Percentiles rank a stretch among this genome's conserved stretches.
Evolutionary conservation across 2,888 invertebrate species (phyloP).

Genomic region (Neelides folsomi): DNA sequence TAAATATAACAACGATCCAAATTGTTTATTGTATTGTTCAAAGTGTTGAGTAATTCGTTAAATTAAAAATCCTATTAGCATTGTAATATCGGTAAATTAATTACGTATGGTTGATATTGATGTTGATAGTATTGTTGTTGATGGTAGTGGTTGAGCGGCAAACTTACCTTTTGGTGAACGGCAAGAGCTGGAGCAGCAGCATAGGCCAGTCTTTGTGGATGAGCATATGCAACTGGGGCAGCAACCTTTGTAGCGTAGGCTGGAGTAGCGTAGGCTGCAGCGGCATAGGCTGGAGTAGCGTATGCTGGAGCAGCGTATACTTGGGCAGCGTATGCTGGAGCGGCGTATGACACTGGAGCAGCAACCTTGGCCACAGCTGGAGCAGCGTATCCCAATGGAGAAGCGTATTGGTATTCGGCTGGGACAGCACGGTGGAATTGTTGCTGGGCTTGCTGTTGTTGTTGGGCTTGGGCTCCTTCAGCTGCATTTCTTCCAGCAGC

Average conservation of each 20-base stretch:
- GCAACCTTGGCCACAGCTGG: slow-evolving; percentile 6
- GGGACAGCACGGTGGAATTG: background rate
- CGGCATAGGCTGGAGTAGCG: slow-evolving; percentile 32
- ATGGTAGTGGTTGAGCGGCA: no score
- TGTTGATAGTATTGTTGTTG: no score
- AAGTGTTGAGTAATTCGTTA: no score
- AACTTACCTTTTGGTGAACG: slow-evolving; percentile 27
- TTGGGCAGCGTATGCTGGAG: slow-evolving; percentile 5
- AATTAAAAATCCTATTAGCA: no score
- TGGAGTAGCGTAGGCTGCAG: slow-evolving; percentile 31
- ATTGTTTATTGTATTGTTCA: background rate
- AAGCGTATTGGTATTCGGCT: background rate
- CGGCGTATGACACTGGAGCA: slow-evolving; percentile 5
- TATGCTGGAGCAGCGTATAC: slow-evolving; percentile 20
- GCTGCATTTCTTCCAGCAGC: no score
- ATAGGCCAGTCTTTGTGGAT: slow-evolving; percentile 4
- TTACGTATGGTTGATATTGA: no score
- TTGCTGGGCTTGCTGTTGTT: slow-evolving; percentile 1
- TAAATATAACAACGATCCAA: no score
- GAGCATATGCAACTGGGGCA: slow-evolving; percentile 16
- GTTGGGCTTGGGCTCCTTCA: slow-evolving; percentile 1
- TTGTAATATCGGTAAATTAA: no score
- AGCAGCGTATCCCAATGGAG: slow-evolving; percentile 5
- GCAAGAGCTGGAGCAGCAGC: slow-evolving; percentile 28
- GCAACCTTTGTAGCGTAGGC: slow-evolving; percentile 14